Evolutionary conservation across 2,797 vertebrate species (phyloP), one percentile per base, ranked within the genome.

Genomic region (Anabacerthia variegaticeps): DNA sequence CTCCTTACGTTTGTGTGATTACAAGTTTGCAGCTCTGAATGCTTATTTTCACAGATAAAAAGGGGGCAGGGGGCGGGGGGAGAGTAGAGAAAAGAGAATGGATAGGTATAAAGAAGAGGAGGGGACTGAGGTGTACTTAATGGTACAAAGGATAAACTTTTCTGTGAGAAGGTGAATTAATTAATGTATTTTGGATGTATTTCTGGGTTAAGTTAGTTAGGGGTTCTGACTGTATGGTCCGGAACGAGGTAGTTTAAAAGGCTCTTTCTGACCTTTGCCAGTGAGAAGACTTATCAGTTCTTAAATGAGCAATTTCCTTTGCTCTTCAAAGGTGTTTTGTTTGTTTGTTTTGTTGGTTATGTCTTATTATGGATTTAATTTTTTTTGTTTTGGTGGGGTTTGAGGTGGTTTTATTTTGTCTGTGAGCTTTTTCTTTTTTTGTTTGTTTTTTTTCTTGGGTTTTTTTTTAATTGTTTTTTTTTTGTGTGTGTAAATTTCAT

Each of bases 41-140:
- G 16, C 14, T 36, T 30, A 23, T 5, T 84, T 71, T 55, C 37
- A 85, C 11, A 58, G 12, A 18, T 20, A 24, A 80, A 59, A 85
- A 59, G 59, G 20, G 5, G 5, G 28, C 2, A 1, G 8, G 10
- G 10, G 1, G 46, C 2, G 9, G 44, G 44, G 2, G 1, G 34
- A 3, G 9, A 24, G 14, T 7, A 43, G 14, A 20, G 2, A 32
- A 52, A 23, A 5, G 1, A 43, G 1, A 6, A 18, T 4, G 2
- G 15, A 12, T 55, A 30, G 5, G 6, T 7, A 9, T 56, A 62
- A 81, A 44, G 7, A 34, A 7, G 4, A 18, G 22, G 14, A 32
- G 2, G 28, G 11, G 36, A 10, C 1, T 48, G 9, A 14, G 2
- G 23, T 75, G 7, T 75, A 27, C 13, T 32, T 22, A 26, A 17